Evolutionary conservation across 2,113 vertebrate genomes (phyloP), one percentile per base, ranked within the genome.

Genomic region (Aepyceros melampus): DNA sequence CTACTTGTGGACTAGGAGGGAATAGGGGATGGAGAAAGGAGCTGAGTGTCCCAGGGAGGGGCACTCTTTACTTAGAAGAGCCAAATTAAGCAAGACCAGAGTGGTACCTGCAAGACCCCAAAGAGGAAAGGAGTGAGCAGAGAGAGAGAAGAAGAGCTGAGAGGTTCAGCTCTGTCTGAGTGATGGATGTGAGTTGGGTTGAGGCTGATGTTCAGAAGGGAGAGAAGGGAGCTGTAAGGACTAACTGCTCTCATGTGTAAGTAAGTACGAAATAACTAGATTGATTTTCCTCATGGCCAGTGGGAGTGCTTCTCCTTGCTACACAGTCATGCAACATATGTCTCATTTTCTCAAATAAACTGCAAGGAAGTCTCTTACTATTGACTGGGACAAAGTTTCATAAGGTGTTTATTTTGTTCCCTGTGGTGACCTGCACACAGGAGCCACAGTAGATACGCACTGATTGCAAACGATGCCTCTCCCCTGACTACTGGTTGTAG

Each of bases 401-500:
- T 53, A 67, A 83, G 51, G 29, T 56, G 21, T 92, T 92, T 95
- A 58, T 89, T 94, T 89, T 53, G 19, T 94, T 64, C 47, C n/a
- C 67, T n/a, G 9, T 4, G 5, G 55, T 85, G 58, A 29, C 21
- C 45, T 49, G 51, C 27, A 19, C 12, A 1, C 51, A 25, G 45
- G 85, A 82, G n/a, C 23, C 3, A 56, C 17, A 2, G 1, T 36
- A 89, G 96, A 96, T 33, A 88, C 5, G 51, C 91, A 67, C 91
- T 96, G 87, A 94, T 89, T 56, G 71, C 67, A 79, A 86, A 13
- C 2, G 21, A 64, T 1, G 3, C 56, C 85, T 83, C 90, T 91
- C 40, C 64, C 91, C 60, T 93, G 93, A 71, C 33, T 86, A 87
- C 7, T 91, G 74, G 56, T 74, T 83, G 47, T 51, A 86, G 88